These are phyloP conservation scores for Drosophila longiperda DNA, from an alignment of 2,888 invertebrate species.

Conservation along the genomic window DNA sequence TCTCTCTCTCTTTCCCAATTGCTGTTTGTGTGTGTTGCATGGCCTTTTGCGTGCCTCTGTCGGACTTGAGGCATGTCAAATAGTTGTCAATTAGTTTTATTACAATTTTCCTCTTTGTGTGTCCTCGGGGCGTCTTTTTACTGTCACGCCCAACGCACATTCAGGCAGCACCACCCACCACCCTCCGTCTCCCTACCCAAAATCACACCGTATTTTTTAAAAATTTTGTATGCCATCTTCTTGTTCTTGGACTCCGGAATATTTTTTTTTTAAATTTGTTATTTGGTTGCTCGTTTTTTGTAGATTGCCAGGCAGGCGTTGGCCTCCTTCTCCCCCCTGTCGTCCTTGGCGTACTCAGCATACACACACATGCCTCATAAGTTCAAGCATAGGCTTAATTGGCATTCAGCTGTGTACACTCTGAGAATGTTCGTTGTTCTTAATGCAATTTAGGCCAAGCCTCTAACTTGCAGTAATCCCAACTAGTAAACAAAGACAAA, in stretches of 20 bases:
- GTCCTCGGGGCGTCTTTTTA: slow-evolving; percentile 43
- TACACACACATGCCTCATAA: slow-evolving; percentile 25
- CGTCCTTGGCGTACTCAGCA: slow-evolving; percentile 6
- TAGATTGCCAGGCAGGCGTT: slow-evolving; percentile 63
- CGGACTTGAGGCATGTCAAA: slow-evolving; percentile 81
- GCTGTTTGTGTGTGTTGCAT: slow-evolving; percentile 31
- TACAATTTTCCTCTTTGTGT: slow-evolving; percentile 72
- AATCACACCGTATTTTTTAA: background rate
- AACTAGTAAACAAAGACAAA: background rate
- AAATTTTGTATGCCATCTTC: slow-evolving; percentile 5
- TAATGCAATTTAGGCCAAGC: background rate
- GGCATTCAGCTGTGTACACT: slow-evolving; percentile 64
- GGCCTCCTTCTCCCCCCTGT: slow-evolving; percentile 36
- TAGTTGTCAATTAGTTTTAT: slow-evolving; percentile 81
- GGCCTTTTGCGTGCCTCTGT: slow-evolving; percentile 60
- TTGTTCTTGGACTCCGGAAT: background rate
- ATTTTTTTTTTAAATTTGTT: slow-evolving; percentile 64
- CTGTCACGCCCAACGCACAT: slow-evolving; percentile 45
- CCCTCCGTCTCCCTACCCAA: background rate
- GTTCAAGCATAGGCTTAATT: slow-evolving; percentile 75
- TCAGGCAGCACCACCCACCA: background rate
- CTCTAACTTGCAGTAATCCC: background rate
- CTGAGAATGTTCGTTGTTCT: background rate
- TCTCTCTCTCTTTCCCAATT: background rate
- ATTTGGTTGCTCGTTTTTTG: slow-evolving; percentile 73